Evolutionary conservation across 2,113 vertebrate species (phyloP), one percentile per base, ranked within the genome.

Genomic region (Chaenocephalus aceratus): DNA sequence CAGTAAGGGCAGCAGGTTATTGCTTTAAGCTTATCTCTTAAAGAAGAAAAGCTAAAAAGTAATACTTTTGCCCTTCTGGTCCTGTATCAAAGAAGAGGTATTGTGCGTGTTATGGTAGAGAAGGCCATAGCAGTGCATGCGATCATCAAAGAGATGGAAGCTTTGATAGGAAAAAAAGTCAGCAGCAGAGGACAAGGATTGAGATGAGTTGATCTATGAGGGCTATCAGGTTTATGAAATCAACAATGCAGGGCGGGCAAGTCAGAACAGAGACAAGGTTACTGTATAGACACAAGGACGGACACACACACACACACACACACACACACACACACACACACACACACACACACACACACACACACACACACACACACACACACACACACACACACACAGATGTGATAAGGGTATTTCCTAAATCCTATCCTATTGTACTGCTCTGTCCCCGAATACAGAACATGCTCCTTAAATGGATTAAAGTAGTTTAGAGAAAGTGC

Each of bases 391-490:
- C 18, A 36, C 26, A 59, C 26, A 26, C 26, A 26, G 26, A 45
- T 51, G 56, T 66, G 88, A 86, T 89, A 87, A 89, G 80, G 64
- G 72, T 61, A 80, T 88, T 86, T 87, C 73, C 75, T 76, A 89
- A 92, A 91, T 89, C 84, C 77, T 80, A 75, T 84, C 79, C 56
- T 82, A 81, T 73, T 84, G 85, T 88, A 75, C 67, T 77, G 12
- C 45, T 45, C 61, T 64, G 79, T 75, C 77, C 54, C 81, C 77
- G 76, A 76, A 86, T 79, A 79, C 60, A 76, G 75, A 84, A 74
- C 80, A 78, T 59, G 83, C 68, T 86, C 79, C 69, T 75, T 87
- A 91, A 90, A 86, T 0, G 62, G 81, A 90, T 90, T 91, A 90
- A 84, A 84, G 80, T 26, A 59, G 64, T 84, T 81, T 70, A 56